Evolutionary conservation across 2,797 vertebrate species (phyloP).

Genomic region (Dromococcyx pavoninus): DNA sequence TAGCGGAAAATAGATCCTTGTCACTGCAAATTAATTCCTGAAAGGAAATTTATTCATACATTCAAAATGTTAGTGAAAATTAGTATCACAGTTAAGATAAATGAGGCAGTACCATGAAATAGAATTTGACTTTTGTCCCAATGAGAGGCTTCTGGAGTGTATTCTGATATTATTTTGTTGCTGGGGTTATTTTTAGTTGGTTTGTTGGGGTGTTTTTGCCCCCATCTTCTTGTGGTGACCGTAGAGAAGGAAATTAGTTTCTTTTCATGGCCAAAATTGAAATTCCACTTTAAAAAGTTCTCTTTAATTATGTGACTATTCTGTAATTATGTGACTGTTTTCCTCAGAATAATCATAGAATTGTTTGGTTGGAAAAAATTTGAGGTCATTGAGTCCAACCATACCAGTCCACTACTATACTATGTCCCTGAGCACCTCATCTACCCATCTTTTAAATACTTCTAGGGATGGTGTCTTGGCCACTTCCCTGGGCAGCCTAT

Average conservation of each 20-base stretch:
- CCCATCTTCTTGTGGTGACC: background rate
- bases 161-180: background rate
- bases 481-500: too few relatives aligned
- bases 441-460: too few relatives aligned
- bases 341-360: background rate
- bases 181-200: background rate
- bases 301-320: background rate
- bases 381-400: too few relatives aligned
- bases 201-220: background rate
- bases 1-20: background rate
- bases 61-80: background rate
- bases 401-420: too few relatives aligned
- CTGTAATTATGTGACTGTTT: background rate
- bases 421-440: too few relatives aligned
- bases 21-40: background rate
- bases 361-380: too few relatives aligned
- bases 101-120: background rate
- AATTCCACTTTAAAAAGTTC: background rate
- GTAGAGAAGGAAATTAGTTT: background rate
- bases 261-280: background rate
- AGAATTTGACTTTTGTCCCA: background rate
- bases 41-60: background rate
- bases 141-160: background rate
- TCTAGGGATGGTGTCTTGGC: too few relatives aligned
- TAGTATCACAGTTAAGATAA: background rate